Evolutionary conservation across 1,140 invertebrate genomes (phyloP), one percentile per base, ranked within the genome.

Genomic region (Cotesia typhae): DNA sequence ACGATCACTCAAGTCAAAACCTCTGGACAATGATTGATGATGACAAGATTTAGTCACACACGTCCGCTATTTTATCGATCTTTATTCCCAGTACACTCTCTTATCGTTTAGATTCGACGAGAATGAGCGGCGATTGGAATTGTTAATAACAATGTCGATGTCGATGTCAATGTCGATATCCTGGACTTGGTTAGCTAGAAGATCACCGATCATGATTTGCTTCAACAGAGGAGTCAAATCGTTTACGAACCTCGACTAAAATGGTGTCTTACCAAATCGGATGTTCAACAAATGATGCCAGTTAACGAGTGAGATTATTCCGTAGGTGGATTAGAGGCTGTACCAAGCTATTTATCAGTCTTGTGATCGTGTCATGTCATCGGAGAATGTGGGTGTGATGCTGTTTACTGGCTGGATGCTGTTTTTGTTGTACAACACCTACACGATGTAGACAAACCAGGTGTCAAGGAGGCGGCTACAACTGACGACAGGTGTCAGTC

Each of bases 301-400:
- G 36, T 66, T 51, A 20, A 41, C 38, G 47, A 66, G 38, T 38
- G 37, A 38, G 37, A 14, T 14, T 4, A 53, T 36, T 70, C 66
- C 64, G 73, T 74, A 70, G 69, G 69, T 74, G 69, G 55, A 74
- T 47, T 47, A 60, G 41, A 74, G 69, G 73, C 57, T 66, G 65
- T 71, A 51, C 20, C 38, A 36, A 36, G 47, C 66, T 73, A 77
- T 79, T 77, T 85, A 85, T 85, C 83, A 74, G 70, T 67, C 74
- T 74, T 70, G 71, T 75, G 77, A 85, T 84, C 82, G 81, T 72
- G 80, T 81, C 79, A 81, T 81, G 84, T 85, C 84, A 85, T 86
- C 78, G 78, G 80, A 74, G 84, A 86, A 86, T 86, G 83, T 86
- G 82, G 84, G 83, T 84, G 84, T 84, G 84, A 82, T 83, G 41